Percentiles rank a stretch among this genome's conserved stretches.
Conservation (phyloP, 2,888 invertebrate genomes). For the Subacronicta megacephala region DNA sequence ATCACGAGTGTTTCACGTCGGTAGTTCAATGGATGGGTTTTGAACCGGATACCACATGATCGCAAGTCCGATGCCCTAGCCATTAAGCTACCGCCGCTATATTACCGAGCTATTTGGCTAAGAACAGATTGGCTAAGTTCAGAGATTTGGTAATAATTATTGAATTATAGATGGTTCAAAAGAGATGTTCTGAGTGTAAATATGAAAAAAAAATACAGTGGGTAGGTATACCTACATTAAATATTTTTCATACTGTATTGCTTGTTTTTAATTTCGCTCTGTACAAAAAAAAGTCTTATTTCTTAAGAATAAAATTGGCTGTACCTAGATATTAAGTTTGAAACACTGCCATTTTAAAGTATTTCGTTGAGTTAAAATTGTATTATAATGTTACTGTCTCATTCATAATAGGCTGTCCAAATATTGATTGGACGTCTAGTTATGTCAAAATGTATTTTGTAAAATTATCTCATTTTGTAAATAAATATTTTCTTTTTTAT, state of each 20-base stretch:
- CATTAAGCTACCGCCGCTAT: too few relatives aligned
- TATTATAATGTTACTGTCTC: slow-evolving; percentile 20
- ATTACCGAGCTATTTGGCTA: too few relatives aligned
- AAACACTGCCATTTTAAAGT: slow-evolving; percentile 48
- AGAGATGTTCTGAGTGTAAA: not conserved
- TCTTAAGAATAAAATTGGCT: slow-evolving; percentile 36
- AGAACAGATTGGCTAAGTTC: too few relatives aligned
- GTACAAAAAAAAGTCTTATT: slow-evolving; percentile 7
- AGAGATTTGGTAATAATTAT: too few relatives aligned
- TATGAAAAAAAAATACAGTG: not conserved
- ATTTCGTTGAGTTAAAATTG: slow-evolving; percentile 28
- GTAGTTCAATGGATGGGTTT: too few relatives aligned
- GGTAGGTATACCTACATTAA: not conserved
- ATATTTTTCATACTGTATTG: not conserved
- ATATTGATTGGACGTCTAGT: slow-evolving; percentile 10
- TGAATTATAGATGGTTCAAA: not conserved
- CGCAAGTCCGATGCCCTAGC: too few relatives aligned
- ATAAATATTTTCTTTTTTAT: slow-evolving; percentile 24
- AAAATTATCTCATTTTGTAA: slow-evolving; percentile 35
- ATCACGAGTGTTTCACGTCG: too few relatives aligned
- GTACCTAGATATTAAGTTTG: slow-evolving; percentile 45
- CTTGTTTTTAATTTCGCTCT: slow-evolving; percentile 17
- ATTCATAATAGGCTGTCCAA: too few relatives aligned
- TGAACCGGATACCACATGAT: too few relatives aligned
- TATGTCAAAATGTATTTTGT: slow-evolving; percentile 14